Evolutionary conservation across 2,888 invertebrate genomes (phyloP).

Genomic region (Spodoptera picta): DNA sequence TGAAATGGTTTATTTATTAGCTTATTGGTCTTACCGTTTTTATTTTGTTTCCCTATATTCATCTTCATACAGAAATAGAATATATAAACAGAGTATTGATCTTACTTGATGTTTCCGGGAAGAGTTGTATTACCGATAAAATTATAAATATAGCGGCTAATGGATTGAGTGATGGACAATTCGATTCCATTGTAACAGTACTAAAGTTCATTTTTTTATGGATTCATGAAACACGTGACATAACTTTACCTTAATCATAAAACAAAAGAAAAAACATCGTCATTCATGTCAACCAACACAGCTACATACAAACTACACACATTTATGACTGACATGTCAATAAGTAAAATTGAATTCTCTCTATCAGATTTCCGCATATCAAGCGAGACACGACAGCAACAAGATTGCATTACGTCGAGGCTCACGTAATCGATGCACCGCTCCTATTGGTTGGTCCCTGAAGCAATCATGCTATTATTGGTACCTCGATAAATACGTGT

Average conservation of each 20-base stretch:
- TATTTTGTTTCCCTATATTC: too few relatives aligned
- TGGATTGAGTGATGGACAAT: too few relatives aligned
- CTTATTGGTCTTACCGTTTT: too few relatives aligned
- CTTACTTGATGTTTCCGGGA: too few relatives aligned
- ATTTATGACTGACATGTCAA: slow-evolving; percentile 11
- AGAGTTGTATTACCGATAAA: too few relatives aligned
- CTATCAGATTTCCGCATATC: slow-evolving; percentile 52
- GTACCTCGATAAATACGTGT: slow-evolving; percentile 33
- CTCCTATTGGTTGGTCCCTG: slow-evolving; percentile 37
- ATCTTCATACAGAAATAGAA: too few relatives aligned
- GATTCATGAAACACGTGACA: too few relatives aligned
- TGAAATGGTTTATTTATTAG: too few relatives aligned
- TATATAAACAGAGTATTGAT: too few relatives aligned
- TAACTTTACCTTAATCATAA: neutral
- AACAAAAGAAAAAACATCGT: neutral
- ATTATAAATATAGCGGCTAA: too few relatives aligned
- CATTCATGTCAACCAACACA: neutral
- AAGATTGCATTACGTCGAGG: slow-evolving; percentile 52
- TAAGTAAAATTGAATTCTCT: slow-evolving; percentile 57
- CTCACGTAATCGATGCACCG: slow-evolving; percentile 50
- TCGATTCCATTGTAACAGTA: too few relatives aligned
- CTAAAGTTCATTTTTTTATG: too few relatives aligned
- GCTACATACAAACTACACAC: neutral
- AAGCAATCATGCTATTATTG: slow-evolving; percentile 42
- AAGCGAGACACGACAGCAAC: slow-evolving; percentile 44